A percentile compares a stretch with the other conserved stretches of the same genome.
phyloP scores from a whole-genome alignment of 53 echinoderm and acorn worm species.

The Patiria pectinifera region DNA sequence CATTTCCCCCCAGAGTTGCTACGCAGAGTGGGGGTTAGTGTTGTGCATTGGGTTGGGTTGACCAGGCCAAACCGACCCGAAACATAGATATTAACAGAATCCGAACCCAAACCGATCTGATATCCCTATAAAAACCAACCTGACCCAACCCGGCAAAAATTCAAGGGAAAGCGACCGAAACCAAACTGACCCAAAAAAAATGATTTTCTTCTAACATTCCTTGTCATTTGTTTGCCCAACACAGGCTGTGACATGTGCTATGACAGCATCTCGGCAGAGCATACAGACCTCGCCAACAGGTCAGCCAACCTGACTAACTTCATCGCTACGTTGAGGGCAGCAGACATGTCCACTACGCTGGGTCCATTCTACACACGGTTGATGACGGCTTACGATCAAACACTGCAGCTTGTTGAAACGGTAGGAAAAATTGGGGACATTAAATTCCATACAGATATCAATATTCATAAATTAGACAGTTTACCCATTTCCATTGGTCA shows the following conservation, averaged over 20 bases:
- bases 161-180: too few species aligned
- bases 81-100: too few species aligned
- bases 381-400: slow-evolving; percentile 63
- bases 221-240: too few species aligned
- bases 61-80: too few species aligned
- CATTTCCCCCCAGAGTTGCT: too few species aligned
- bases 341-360: slow-evolving; percentile 58
- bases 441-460: neutral
- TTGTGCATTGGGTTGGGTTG: too few species aligned
- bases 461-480: neutral
- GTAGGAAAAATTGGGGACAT: slow-evolving; percentile 43
- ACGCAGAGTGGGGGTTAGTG: too few species aligned
- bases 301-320: slow-evolving; percentile 40
- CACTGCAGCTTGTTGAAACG: slow-evolving; percentile 65
- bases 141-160: too few species aligned
- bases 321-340: slow-evolving; percentile 45
- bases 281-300: slow-evolving; percentile 23
- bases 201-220: neutral
- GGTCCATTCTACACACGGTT: slow-evolving; percentile 73
- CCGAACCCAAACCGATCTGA: too few species aligned
- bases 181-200: too few species aligned
- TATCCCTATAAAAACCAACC: too few species aligned
- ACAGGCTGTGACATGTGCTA: slow-evolving; percentile 85
- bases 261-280: slow-evolving; percentile 65
- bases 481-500: too few species aligned